phyloP scores from a whole-genome alignment of 2,113 vertebrate genomes.

The Lepidiolamprologus cunningtoni region DNA sequence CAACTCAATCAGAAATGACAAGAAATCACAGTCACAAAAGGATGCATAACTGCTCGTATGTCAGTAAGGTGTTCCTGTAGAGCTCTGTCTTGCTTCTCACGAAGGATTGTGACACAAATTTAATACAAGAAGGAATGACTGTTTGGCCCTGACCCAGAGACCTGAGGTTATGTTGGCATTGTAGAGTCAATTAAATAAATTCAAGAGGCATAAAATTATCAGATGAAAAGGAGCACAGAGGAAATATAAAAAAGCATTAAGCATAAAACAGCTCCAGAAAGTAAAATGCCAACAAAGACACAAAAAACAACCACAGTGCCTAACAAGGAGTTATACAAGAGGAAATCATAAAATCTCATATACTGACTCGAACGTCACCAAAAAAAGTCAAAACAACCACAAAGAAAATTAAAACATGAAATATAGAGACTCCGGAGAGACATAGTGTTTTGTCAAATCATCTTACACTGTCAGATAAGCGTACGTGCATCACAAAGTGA shows the following conservation, averaged over 20 bases:
- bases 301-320: not conserved
- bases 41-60: not conserved
- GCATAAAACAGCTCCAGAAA: not conserved
- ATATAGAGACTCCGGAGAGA: accelerated
- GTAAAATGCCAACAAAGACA: not conserved
- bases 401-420: not conserved
- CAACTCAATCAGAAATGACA: not conserved
- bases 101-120: not conserved
- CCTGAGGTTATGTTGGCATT: not conserved
- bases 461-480: not conserved
- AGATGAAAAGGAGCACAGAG: not conserved
- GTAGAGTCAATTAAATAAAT: not conserved
- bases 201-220: not conserved
- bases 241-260: not conserved
- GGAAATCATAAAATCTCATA: not conserved
- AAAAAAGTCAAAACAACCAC: not conserved
- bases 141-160: not conserved
- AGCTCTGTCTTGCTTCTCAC: not conserved
- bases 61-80: not conserved
- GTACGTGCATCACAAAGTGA: not conserved
- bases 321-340: not conserved
- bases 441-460: not conserved
- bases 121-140: not conserved
- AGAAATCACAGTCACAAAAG: accelerated
- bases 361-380: accelerated